phyloP scores from a whole-genome alignment of 1,140 invertebrate genomes.

The Luehdorfia chinensis region DNA sequence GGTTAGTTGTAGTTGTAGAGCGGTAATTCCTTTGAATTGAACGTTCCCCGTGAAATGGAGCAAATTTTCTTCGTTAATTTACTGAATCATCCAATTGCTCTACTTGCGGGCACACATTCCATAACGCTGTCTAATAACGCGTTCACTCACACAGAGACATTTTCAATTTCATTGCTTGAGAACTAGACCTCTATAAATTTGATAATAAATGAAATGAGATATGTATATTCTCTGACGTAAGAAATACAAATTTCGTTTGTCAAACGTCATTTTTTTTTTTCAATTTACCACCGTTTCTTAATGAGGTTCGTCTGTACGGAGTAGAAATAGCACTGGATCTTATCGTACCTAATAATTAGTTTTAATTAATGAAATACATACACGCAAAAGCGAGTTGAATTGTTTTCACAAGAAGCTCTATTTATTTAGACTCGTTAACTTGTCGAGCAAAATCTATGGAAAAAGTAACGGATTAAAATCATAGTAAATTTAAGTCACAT shows the following conservation, averaged over 20 bases:
- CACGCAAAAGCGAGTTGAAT: too few relatives aligned
- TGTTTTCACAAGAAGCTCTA: too few relatives aligned
- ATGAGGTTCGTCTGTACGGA: not conserved
- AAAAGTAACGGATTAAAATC: too few relatives aligned
- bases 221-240: too few relatives aligned
- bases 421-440: too few relatives aligned
- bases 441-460: too few relatives aligned
- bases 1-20: not conserved
- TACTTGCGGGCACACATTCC: slow-evolving; percentile 29
- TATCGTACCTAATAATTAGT: not conserved
- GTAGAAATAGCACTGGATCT: not conserved
- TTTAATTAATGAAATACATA: not conserved
- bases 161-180: slow-evolving; percentile 11
- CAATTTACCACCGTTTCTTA: not conserved
- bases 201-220: not conserved
- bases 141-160: slow-evolving; percentile 8
- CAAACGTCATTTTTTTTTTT: too few relatives aligned
- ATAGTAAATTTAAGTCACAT: too few relatives aligned
- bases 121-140: slow-evolving; percentile 16
- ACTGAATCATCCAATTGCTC: slow-evolving; percentile 47
- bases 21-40: not conserved
- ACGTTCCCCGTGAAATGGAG: slow-evolving; percentile 33
- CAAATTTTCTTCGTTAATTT: slow-evolving; percentile 47
- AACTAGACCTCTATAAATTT: not conserved
- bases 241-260: too few relatives aligned